phyloP scores from a whole-genome alignment of 2,888 invertebrate genomes.

The Rhingia rostrata region DNA sequence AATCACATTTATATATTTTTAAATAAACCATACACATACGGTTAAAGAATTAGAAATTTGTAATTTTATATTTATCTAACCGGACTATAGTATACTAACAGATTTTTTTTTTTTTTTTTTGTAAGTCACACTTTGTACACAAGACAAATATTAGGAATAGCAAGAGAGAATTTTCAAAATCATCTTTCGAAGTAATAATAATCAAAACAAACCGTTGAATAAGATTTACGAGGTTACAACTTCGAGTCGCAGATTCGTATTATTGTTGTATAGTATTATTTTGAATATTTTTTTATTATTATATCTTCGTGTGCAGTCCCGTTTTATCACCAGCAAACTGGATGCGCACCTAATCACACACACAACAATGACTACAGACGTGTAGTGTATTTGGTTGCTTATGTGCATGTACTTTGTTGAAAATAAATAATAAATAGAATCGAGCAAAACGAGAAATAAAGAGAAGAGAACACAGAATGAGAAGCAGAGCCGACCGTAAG shows the following conservation, averaged over 20 bases:
- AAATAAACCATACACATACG: slow-evolving; percentile 5
- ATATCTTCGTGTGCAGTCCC: slow-evolving; percentile 31
- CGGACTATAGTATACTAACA: slow-evolving; percentile 6
- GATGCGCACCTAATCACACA: slow-evolving; percentile 43
- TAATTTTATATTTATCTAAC: slow-evolving; percentile 10
- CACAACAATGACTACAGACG: slow-evolving; percentile 13
- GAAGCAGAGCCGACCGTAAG: background rate
- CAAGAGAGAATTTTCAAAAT: background rate
- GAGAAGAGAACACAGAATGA: background rate
- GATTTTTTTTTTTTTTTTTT: background rate
- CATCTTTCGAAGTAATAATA: background rate
- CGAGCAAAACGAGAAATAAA: background rate
- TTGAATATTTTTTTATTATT: slow-evolving; percentile 13
- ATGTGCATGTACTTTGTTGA: background rate
- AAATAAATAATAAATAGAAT: slow-evolving; percentile 4
- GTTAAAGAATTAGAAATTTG: background rate
- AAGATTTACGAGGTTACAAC: slow-evolving; percentile 11
- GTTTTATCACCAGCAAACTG: slow-evolving; percentile 36
- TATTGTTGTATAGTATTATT: slow-evolving; percentile 19
- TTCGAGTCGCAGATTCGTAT: slow-evolving; percentile 14
- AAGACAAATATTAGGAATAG: background rate
- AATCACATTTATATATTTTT: slow-evolving; percentile 4
- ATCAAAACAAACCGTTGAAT: slow-evolving; percentile 44
- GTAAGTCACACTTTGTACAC: background rate
- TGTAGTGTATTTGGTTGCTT: slow-evolving; percentile 10